Base-by-base conservation (phyloP, 2,113 vertebrate species). In the Chlamydotis undulata region DNA sequence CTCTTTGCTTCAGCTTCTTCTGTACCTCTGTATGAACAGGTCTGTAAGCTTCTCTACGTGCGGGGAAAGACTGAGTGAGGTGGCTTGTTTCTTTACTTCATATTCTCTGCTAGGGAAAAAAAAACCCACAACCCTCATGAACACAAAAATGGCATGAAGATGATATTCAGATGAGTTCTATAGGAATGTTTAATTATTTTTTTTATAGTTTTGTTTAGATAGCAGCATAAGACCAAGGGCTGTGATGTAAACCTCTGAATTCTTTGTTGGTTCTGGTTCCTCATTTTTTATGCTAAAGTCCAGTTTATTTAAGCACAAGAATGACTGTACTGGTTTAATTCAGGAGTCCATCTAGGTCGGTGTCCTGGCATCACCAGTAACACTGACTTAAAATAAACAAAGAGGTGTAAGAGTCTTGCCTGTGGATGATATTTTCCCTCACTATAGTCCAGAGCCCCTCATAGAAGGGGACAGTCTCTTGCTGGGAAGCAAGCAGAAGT, bases 21-120 rank as follows among this genome's bases (percentile, higher is more conserved):
- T 39, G 13, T 13, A 22, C 3, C 5, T 22, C 31, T 79, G 2
- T 4, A 7, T 5, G 7, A 43, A 7, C 5, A 39, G 5, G 10
- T 37, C 7, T 33, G 28, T 19, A 31, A 39, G 26, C 12, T 71
- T 73, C 26, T 31, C 11, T 7, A 3, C 1, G 7, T 6, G 4
- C 6, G 9, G 12, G 5, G 12, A 4, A 9, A 43, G 41, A 6
- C n/a, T 25, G 41, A 19, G 8, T 8, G 29, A n/a, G 52, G 37
- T 6, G 10, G 4, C 39, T 89, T 61, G 10, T 12, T 60, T 25
- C 35, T 89, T 31, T 49, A 3, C 3, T n/a, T 49, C 4, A 0
- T 26, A 1, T 29, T 41, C 33, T 18, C 25, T 73, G 21, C 8
- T 28, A 12, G 33, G 41, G 4, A 11, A 55, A 41, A 73, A 45